Evolutionary conservation across 2,888 invertebrate species (phyloP), one percentile per base, ranked within the genome.

Genomic region (Scaptomyza tumidula): DNA sequence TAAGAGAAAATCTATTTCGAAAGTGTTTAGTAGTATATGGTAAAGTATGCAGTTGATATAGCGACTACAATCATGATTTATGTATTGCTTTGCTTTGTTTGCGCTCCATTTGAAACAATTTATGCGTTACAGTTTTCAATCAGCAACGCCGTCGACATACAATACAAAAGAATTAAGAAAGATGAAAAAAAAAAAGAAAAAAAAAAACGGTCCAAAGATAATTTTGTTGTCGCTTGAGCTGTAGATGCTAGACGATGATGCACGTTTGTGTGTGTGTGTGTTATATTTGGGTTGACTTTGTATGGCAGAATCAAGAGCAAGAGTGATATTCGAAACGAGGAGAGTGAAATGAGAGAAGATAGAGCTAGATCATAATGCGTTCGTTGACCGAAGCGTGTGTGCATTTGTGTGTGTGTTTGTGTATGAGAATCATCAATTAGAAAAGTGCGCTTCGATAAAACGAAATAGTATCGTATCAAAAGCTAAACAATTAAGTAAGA

Each of bases 351-450:
- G 46, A 41, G 69, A 11, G 50, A 14, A 16, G 14, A 31, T 29
- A 46, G 45, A 31, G 39, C 43, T 37, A 44, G 64, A 61, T 61
- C 39, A 68, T 80, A 82, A 82, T 86, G 85, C 82, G 82, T 82
- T 82, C 82, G 63, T 87, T 82, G 82, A 82, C 82, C 82, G 81
- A 66, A 57, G 55, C 70, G 62, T 63, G 48, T 48, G n/a, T 29
- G 29, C 31, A 11, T n/a, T 3, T 19, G 29, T 39, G 19, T 31
- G 3, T 31, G 41, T 77, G 13, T 60, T 56, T 62, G 39, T 58
- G 63, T 71, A 67, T 76, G 76, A 81, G 82, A 83, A 83, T 81
- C 78, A 85, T 87, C 88, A 87, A 83, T 83, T 83, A 87, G 68
- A 60, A 72, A 69, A 60, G 35, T 62, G 75, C 55, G 59, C 79